phyloP scores from a whole-genome alignment of 2,888 invertebrate species.

The Eulithis testata region DNA sequence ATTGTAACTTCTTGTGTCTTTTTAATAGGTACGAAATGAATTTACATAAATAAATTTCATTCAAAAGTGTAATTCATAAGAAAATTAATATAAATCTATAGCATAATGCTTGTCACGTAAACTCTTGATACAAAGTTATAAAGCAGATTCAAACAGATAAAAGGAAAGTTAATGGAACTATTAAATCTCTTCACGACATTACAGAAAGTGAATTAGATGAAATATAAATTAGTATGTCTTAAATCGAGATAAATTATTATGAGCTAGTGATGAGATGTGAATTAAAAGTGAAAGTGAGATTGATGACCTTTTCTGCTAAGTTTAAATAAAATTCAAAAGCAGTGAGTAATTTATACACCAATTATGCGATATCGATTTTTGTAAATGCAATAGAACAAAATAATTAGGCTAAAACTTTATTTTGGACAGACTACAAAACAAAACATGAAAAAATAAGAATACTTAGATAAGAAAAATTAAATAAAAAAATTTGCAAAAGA shows the following conservation, averaged over 20 bases:
- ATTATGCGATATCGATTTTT: conserved; percentile 31
- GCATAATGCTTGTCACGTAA: conserved; percentile 9
- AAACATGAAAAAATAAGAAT: not conserved
- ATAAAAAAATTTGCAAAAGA: no score
- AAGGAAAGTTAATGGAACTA: conserved; percentile 32
- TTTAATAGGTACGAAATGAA: no score
- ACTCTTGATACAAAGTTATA: conserved; percentile 13
- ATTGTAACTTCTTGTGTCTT: no score
- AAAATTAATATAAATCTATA: not conserved
- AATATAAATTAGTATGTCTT: conserved; percentile 40
- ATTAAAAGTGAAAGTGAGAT: conserved; percentile 43
- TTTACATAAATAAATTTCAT: no score
- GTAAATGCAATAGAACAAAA: conserved; percentile 25
- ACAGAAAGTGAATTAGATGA: conserved; percentile 40
- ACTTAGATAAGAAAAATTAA: not conserved
- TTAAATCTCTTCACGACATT: conserved; percentile 27
- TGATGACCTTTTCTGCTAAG: conserved; percentile 34
- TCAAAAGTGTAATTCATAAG: not conserved
- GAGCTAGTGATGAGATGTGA: conserved; percentile 37
- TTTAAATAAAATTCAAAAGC: conserved; percentile 25
- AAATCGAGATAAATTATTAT: conserved; percentile 37
- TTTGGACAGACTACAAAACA: no score
- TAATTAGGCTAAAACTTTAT: conserved; percentile 20
- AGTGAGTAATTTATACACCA: conserved; percentile 26
- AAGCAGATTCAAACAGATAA: conserved; percentile 18